Base-by-base conservation (phyloP, 2,113 vertebrate genomes). In the Cheilinus undulatus region DNA sequence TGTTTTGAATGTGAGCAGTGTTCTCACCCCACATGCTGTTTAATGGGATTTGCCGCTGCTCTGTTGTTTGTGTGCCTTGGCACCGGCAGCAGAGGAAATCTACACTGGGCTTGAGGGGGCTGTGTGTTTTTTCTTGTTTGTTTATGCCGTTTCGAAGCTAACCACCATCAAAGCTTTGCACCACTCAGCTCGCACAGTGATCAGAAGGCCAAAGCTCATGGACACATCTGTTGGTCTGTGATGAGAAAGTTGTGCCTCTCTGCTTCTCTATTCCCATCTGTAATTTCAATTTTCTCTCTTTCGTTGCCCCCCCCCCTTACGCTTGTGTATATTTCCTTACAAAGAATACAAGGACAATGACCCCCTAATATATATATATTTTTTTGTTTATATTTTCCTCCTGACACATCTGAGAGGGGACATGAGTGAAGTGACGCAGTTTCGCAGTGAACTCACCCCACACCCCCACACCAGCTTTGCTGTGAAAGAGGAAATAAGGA, bases 11-110 rank as follows among this genome's bases (percentile, higher is more conserved):
- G 70, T 63, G 63, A 54, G 53, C 58, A 46, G 64, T 63, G 68
- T 67, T 82, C 75, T 80, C 71, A 67, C 77, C 66, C 78, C 85
- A 80, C 78, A 79, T 3, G 49, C 43, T 75, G 65, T 86, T 86
- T 73, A 78, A 86, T 83, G 63, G 74, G 78, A 89, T 83, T 72
- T 79, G 68, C 48, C 53, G 75, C 54, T 2, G 17, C 52, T 19
- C 64, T 76, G 72, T 59, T 76, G 73, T 78, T 73, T 88, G 76
- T 85, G 82, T 84, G 80, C 70, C 84, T 88, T 88, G 82, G 85
- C 85, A 89, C 56, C 22, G 58, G 68, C 60, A 73, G 62, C 76
- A 77, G 69, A 78, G 69, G 82, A 78, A 84, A 77, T 80, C 67
- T 72, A 85, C 78, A 68, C 79, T 76, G 74, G 70, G 73, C 83